phyloP scores from a whole-genome alignment of 2,888 invertebrate species.

The Sthenelais limicola region DNA sequence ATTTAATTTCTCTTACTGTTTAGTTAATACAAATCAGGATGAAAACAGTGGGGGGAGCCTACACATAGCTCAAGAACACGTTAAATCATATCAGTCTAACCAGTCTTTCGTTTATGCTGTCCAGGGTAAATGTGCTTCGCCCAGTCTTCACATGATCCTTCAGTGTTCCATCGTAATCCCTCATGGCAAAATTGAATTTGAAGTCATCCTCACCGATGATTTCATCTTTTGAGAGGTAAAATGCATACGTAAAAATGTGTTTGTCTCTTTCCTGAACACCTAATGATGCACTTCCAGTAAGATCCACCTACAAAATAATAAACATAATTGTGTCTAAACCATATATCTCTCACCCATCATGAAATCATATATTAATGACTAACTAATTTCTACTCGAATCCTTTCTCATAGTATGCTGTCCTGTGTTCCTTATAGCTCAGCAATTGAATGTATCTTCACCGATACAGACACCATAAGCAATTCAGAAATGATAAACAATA shows the following conservation, averaged over 20 bases:
- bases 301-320: conserved; percentile 7
- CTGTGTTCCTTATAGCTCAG: too few species aligned
- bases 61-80: too few species aligned
- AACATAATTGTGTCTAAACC: not conserved
- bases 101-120: not conserved
- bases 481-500: too few species aligned
- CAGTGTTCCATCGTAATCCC: not conserved
- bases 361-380: not conserved
- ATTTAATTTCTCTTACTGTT: too few species aligned
- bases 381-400: not conserved
- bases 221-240: conserved; percentile 13
- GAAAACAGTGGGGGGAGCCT: too few species aligned
- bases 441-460: too few species aligned
- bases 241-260: conserved; percentile 4
- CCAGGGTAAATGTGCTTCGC: not conserved
- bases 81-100: too few species aligned
- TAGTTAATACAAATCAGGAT: too few species aligned
- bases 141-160: conserved; percentile 5
- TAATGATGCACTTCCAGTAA: conserved; percentile 9
- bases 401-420: too few species aligned
- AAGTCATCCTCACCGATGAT: conserved; percentile 1
- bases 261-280: conserved; percentile 1
- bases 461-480: too few species aligned
- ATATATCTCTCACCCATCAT: not conserved
- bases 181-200: conserved; percentile 6